These are phyloP conservation scores for Himalopsyche kuldschensis DNA, from an alignment of 2,888 invertebrate genomes.

Conservation along the genomic window DNA sequence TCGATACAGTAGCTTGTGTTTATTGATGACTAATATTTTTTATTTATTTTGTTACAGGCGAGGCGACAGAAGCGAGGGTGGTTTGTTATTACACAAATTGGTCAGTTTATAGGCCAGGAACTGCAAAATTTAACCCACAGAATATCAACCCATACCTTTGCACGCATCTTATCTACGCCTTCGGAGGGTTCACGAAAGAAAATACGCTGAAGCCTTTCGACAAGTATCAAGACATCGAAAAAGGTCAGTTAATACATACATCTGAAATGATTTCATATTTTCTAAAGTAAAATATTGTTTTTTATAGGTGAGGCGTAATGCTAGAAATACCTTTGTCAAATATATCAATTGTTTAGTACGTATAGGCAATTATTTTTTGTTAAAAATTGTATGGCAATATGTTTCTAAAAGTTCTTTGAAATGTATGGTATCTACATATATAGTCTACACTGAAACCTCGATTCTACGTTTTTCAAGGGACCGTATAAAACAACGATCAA, in stretches of 20 bases:
- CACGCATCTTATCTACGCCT: slow-evolving; percentile 91
- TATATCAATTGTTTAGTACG: no score
- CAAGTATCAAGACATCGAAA: slow-evolving; percentile 93
- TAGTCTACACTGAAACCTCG: no score
- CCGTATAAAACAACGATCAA: no score
- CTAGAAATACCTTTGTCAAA: no score
- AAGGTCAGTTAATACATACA: slow-evolving; percentile 64
- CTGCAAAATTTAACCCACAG: slow-evolving; percentile 88
- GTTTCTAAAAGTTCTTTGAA: no score
- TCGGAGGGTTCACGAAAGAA: slow-evolving; percentile 89
- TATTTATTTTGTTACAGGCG: slow-evolving; percentile 13
- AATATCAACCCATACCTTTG: slow-evolving; percentile 94
- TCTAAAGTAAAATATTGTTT: no score
- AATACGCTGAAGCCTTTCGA: slow-evolving; percentile 90
- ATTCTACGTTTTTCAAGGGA: no score
- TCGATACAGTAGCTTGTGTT: not conserved
- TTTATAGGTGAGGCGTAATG: no score
- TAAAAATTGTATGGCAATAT: no score
- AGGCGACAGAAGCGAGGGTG: slow-evolving; percentile 65
- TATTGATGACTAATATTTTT: not conserved
- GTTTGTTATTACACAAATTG: slow-evolving; percentile 94
- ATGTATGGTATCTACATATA: no score
- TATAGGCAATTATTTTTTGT: no score
- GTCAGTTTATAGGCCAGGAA: slow-evolving; percentile 89
- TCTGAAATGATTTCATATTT: not conserved